Evolutionary conservation across 2,113 vertebrate genomes (phyloP), one percentile per base, ranked within the genome.

Genomic region (Paedocypris sp.): DNA sequence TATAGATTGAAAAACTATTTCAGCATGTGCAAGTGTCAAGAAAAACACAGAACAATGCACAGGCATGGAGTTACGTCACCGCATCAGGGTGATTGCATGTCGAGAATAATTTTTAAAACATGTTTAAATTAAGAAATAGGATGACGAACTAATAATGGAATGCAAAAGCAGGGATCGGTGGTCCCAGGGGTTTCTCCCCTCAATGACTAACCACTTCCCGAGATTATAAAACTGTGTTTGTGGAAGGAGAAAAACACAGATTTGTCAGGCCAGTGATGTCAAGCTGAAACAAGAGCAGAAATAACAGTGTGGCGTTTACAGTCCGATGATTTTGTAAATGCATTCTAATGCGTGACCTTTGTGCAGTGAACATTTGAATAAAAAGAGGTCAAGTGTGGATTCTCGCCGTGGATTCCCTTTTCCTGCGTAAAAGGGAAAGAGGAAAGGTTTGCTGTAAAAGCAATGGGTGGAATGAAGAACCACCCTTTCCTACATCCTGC

Each of bases 401-500:
- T 51, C 23, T 11, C 19, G 10, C 31, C 22, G 25, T 45, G 45
- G 31, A 66, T 16, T 9, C 60, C 28, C 9, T 65, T 54, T 60
- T 73, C 57, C 32, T 43, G 52, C 62, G 73, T 67, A 73, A 75
- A 79, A 77, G 82, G 82, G 82, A 85, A 86, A 81, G 67, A 70
- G 79, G 73, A 78, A 78, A 72, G 66, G 57, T 60, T 29, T 29
- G 64, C 70, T 72, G 68, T 56, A 68, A 68, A 69, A 60, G 71
- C 71, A 72, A 73, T 38, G 66, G 47, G 56, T 46, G 53, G 64
- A 77, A 71, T 57, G 64, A 58, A 35, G 62, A 66, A 78, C 81
- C 81, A 84, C 85, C 82, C 82, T 56, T 86, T 87, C 85, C 85
- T 87, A 82, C 74, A 85, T 85, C 84, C 83, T 75, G 82, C 63